A percentile compares a stretch with the other conserved stretches of the same genome.
Conservation (phyloP, 2,888 invertebrate genomes). For the Junonia oenone region DNA sequence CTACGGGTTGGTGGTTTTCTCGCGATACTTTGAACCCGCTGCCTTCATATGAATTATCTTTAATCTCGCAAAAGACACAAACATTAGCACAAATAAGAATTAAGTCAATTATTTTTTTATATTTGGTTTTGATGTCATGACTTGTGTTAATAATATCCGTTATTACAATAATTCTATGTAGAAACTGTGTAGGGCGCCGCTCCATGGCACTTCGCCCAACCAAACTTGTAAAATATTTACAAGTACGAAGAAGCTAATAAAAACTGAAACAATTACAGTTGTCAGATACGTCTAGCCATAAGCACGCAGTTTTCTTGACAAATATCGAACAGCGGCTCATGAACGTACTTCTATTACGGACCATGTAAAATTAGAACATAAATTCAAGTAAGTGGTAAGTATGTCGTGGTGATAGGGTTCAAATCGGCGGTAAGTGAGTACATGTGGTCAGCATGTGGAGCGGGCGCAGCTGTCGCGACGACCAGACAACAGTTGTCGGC, state of each 20-base stretch:
- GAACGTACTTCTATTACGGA: slow-evolving; percentile 39
- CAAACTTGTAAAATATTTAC: neutral
- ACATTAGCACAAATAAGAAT: too few relatives aligned
- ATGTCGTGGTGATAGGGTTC: slow-evolving; percentile 26
- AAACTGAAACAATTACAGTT: slow-evolving; percentile 16
- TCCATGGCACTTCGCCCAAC: neutral
- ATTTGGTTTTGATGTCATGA: neutral
- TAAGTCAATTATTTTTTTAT: too few relatives aligned
- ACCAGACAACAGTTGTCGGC: slow-evolving; percentile 74
- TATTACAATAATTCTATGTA: neutral
- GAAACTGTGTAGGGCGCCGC: too few relatives aligned
- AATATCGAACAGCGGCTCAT: slow-evolving; percentile 54
- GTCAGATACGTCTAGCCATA: slow-evolving; percentile 19
- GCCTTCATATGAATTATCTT: too few relatives aligned
- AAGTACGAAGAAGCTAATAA: neutral
- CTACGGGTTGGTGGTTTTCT: too few relatives aligned
- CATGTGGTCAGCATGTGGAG: slow-evolving; percentile 45
- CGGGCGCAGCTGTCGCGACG: slow-evolving; percentile 74
- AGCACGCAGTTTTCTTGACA: slow-evolving; percentile 50
- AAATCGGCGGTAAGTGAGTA: slow-evolving; percentile 21
- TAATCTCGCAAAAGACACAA: too few relatives aligned
- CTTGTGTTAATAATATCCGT: neutral
- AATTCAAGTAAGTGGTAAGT: slow-evolving; percentile 19
- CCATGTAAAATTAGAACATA: slow-evolving; percentile 32
- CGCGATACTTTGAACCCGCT: too few relatives aligned